phyloP scores from a whole-genome alignment of 1,140 invertebrate species.

The Eriosoma lanigerum region DNA sequence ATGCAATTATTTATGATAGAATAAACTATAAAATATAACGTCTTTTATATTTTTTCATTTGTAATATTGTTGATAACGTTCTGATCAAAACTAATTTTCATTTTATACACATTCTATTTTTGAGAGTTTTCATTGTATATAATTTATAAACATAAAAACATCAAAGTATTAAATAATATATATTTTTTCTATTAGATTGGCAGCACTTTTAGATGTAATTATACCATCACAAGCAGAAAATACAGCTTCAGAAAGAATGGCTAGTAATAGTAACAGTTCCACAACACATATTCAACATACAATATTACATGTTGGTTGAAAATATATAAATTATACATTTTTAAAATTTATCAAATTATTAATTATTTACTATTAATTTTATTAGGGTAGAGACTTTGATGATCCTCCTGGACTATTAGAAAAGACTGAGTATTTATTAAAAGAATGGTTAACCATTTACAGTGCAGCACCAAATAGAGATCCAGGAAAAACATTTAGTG shows the following conservation, averaged over 20 bases:
- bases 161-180: background rate
- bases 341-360: background rate
- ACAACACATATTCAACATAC: constrained; percentile 91
- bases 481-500: constrained; percentile 88
- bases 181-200: background rate
- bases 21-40: too few species aligned
- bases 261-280: constrained; percentile 60
- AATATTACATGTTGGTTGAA: constrained; percentile 69
- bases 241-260: constrained; percentile 39
- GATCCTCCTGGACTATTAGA: constrained; percentile 92
- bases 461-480: constrained; percentile 77
- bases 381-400: constrained; percentile 82
- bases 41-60: too few species aligned
- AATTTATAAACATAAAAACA: background rate
- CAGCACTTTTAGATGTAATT: constrained; percentile 33
- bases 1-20: too few species aligned
- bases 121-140: too few species aligned
- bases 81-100: too few species aligned
- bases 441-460: constrained; percentile 94
- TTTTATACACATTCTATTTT: too few species aligned
- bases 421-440: constrained; percentile 89
- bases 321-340: too few species aligned
- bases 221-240: constrained; percentile 35
- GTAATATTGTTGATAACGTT: too few species aligned
- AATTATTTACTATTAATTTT: constrained; percentile 35